These are phyloP conservation scores for Vanessa atalanta DNA, from an alignment of 1,140 invertebrate species.

Conservation along the genomic window DNA sequence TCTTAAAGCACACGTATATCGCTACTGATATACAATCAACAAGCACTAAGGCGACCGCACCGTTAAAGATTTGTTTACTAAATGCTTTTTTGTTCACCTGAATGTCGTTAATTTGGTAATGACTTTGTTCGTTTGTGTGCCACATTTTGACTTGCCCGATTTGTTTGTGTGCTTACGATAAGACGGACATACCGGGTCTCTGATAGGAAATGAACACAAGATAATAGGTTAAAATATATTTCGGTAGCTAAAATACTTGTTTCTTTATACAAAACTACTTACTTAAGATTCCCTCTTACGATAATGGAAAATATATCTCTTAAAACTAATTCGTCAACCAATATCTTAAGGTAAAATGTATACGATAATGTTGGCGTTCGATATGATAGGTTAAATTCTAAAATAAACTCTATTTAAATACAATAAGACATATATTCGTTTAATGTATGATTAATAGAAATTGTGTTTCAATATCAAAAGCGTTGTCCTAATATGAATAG, in stretches of 20 bases:
- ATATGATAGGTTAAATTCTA: background rate
- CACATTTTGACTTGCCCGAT: slow-evolving; percentile 55
- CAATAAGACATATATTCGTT: background rate
- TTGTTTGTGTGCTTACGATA: slow-evolving; percentile 72
- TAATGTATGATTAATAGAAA: background rate
- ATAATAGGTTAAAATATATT: slow-evolving; percentile 72
- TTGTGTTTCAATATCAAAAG: too few relatives aligned
- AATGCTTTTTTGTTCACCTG: slow-evolving; percentile 77
- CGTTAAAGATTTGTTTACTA: slow-evolving; percentile 74
- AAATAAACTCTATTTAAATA: background rate
- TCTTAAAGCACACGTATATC: slow-evolving; percentile 17
- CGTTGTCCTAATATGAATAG: too few relatives aligned
- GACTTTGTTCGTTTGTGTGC: slow-evolving; percentile 71
- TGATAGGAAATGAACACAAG: slow-evolving; percentile 67
- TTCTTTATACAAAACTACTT: slow-evolving; percentile 56
- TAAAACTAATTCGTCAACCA: slow-evolving; percentile 16
- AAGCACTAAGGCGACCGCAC: slow-evolving; percentile 60
- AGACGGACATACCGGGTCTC: slow-evolving; percentile 69
- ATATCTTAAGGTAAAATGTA: slow-evolving; percentile 13
- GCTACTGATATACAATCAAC: slow-evolving; percentile 46
- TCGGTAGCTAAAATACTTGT: slow-evolving; percentile 72
- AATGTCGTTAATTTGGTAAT: slow-evolving; percentile 79
- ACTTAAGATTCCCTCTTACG: slow-evolving; percentile 32
- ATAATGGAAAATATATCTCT: slow-evolving; percentile 25
- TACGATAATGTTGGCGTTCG: background rate